Evolutionary conservation across 2,797 vertebrate genomes (phyloP), one percentile per base, ranked within the genome.

Genomic region (Anabas testudineus): DNA sequence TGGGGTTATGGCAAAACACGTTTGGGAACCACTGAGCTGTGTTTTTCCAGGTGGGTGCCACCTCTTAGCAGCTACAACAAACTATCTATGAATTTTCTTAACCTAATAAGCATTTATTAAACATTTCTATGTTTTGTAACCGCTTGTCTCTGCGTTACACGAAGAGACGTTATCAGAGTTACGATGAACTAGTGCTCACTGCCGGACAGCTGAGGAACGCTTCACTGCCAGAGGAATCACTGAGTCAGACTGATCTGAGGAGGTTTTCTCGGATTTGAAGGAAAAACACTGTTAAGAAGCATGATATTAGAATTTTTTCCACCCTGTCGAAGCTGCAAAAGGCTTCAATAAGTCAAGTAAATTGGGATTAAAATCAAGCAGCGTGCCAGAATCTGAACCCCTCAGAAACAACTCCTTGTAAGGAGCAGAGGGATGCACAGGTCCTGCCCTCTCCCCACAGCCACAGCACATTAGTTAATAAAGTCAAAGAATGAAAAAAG

Each of bases 321-420:
- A 22, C 14, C 8, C n/a, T 21, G 45, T 67, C 39, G 43, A 46
- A 74, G 53, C 66, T 68, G 47, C 71, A 34, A 64, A 49, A 36
- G 61, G 10, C 34, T 42, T 15, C 30, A 46, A 74, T 53, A 52
- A 66, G 56, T 67, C 30, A 32, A 63, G 71, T 42, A 37, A 28
- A 60, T 53, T n/a, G 15, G 55, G 56, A 8, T 48, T 70, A 6
- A 56, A 76, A 74, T 66, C 37, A 55, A 47, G 43, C 48, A 7
- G 48, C 14, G 61, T 71, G 62, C 63, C 59, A 74, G 55, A 78
- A 76, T 76, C 60, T 64, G 76, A 32, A 63, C 48, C 55, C 72
- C 69, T 81, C 47, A 80, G 42, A 70, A 88, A 80, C 24, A 12
- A 7, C 52, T 76, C 89, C 91, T 87, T 91, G 64, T 89, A 93